Conservation (phyloP, 2,113 vertebrate genomes). For the Alosa alosa region DNA sequence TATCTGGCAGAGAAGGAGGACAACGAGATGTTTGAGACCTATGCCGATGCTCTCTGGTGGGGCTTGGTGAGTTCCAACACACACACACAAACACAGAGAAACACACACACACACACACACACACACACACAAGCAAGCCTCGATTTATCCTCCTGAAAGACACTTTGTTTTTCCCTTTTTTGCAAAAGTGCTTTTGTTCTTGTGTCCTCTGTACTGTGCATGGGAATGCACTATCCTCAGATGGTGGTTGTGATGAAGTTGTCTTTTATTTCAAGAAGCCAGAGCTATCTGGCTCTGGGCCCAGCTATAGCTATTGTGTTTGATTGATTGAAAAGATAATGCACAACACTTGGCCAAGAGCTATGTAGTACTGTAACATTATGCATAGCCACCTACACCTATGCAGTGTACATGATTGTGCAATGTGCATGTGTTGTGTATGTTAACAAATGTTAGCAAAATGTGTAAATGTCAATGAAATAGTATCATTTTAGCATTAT, state of each 20-base stretch:
- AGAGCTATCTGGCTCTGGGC: background rate
- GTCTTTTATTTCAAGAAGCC: background rate
- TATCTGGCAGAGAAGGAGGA: constrained; percentile 98
- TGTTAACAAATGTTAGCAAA: too few species aligned
- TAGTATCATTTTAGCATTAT: too few species aligned
- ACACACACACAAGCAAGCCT: background rate
- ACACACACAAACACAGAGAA: background rate
- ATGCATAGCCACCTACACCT: too few species aligned
- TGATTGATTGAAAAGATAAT: background rate
- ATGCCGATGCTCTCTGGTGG: constrained; percentile 98
- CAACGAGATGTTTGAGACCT: constrained; percentile 95
- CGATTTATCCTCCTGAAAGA: background rate
- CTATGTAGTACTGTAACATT: background rate
- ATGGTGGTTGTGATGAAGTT: background rate
- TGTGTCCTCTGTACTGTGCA: background rate
- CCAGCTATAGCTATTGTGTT: background rate
- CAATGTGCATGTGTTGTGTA: too few species aligned
- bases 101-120: background rate
- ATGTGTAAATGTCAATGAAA: too few species aligned
- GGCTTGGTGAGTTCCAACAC: constrained; percentile 85
- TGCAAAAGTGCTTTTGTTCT: background rate
- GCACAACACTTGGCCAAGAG: background rate
- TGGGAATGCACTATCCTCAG: background rate
- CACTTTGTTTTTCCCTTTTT: background rate
- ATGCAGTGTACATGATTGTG: too few species aligned